Conservation (phyloP, 2,113 vertebrate genomes). For the Phalacrocorax aristotelis region DNA sequence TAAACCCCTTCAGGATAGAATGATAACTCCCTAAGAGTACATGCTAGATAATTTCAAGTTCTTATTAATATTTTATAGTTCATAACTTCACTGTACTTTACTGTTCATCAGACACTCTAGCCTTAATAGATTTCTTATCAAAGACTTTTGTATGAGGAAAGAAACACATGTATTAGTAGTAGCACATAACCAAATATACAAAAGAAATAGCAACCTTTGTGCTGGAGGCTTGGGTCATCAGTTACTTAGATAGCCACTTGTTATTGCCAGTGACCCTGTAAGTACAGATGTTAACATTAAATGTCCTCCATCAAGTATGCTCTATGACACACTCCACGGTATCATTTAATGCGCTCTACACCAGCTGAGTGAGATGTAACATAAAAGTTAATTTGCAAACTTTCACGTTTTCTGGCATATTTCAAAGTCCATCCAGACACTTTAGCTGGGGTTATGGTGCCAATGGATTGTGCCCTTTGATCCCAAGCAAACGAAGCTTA, state of each 20-base stretch:
- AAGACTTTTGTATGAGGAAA: neutral
- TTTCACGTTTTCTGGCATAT: constrained; percentile 40
- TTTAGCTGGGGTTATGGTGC: constrained; percentile 44
- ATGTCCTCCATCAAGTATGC: neutral
- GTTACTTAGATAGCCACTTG: neutral
- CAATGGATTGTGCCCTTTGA: constrained; percentile 53
- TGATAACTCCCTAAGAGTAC: neutral
- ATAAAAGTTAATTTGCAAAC: constrained; percentile 69
- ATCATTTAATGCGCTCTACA: neutral
- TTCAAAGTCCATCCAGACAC: constrained; percentile 68
- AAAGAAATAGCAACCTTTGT: constrained; percentile 15
- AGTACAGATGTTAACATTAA: neutral
- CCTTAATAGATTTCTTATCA: neutral
- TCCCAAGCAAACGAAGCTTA: neutral
- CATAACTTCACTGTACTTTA: neutral
- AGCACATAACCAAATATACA: neutral
- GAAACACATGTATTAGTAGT: neutral
- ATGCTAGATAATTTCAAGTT: neutral
- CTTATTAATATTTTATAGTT: neutral
- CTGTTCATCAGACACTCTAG: neutral
- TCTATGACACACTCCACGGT: neutral
- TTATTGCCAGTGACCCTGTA: constrained; percentile 15
- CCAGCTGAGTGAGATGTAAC: neutral
- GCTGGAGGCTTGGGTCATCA: neutral
- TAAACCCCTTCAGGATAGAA: neutral